phyloP scores from a whole-genome alignment of 2,888 invertebrate genomes.

The Tanytarsus gracilentus region DNA sequence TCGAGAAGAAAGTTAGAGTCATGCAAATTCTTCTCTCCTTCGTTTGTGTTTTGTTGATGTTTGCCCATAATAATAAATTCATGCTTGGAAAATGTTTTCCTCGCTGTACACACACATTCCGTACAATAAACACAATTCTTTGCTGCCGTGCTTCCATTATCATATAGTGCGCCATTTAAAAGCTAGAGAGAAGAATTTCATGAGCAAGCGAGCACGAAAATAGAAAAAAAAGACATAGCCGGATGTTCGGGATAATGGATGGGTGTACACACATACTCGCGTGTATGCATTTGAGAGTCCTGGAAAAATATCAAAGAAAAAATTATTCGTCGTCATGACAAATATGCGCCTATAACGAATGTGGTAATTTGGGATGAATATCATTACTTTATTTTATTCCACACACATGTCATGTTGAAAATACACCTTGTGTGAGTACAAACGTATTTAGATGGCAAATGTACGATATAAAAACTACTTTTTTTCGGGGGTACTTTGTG shows the following conservation, averaged over 20 bases:
- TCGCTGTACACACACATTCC: neutral
- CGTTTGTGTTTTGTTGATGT: neutral
- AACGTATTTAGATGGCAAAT: neutral
- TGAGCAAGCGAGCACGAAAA: neutral
- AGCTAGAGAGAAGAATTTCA: neutral
- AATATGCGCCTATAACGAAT: neutral
- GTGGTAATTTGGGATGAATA: conserved; percentile 16
- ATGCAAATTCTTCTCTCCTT: conserved; percentile 4
- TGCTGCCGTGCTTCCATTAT: neutral
- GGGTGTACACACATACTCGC: too few relatives aligned
- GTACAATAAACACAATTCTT: neutral
- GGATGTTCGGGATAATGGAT: neutral
- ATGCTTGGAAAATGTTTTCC: conserved; percentile 14
- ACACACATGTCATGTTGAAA: conserved; percentile 8
- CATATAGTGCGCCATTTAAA: neutral
- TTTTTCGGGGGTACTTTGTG: neutral
- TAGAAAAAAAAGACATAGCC: neutral
- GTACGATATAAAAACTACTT: neutral
- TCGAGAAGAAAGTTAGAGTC: neutral
- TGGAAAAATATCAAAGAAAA: neutral
- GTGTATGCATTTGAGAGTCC: neutral
- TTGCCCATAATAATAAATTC: conserved; percentile 15
- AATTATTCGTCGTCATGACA: neutral
- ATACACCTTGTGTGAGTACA: neutral
- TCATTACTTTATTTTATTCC: conserved; percentile 1